Base-by-base conservation (phyloP, 2,113 vertebrate genomes). In the Antennarius striatus region DNA sequence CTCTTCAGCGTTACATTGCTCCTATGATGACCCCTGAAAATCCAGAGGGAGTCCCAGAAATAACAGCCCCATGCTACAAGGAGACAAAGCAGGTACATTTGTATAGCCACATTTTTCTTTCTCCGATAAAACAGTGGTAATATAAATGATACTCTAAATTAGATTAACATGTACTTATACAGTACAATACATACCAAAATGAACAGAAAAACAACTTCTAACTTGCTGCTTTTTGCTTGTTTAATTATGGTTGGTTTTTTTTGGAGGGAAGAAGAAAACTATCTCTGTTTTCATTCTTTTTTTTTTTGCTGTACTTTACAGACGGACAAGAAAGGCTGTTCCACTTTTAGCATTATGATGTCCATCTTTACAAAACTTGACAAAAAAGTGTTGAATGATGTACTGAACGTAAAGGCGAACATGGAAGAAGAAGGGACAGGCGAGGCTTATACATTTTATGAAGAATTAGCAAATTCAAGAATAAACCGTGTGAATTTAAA, bases 401-500 rank as follows among this genome's bases (percentile, higher is more conserved):
- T 0, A 0, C 12, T 93, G 13, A 1, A 32, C 0, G 1, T 87
- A 17, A 15, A 0, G 0, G 68, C 40, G 15, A 46, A 43, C 1
- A 22, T 91, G 32, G 68, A 73, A 54, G 92, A 93, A 36, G 86
- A 90, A 9, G 92, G 88, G 2, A 92, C 92, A 55, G 89, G 92
- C 68, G 58, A 77, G 77, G 52, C 5, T 29, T 12, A 14, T n/a
- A 5, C 11, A 43, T 15, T 5, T 47, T 12, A 28, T 3, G 15
- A 3, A 46, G 6, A 50, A 11, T 43, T 7, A 36, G 32, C 32
- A 36, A 36, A 36, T 36, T 5, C 32, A 43, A 12, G 42, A 43
- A 43, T 5, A 7, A 5, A 43, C 0, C 3, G 1, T 43, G 15
- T 7, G 7, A 36, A 36, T 36, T 36, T 36, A 36, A 36, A 36